Conservation (phyloP, 1,140 invertebrate species). For the Venturia canescens region DNA sequence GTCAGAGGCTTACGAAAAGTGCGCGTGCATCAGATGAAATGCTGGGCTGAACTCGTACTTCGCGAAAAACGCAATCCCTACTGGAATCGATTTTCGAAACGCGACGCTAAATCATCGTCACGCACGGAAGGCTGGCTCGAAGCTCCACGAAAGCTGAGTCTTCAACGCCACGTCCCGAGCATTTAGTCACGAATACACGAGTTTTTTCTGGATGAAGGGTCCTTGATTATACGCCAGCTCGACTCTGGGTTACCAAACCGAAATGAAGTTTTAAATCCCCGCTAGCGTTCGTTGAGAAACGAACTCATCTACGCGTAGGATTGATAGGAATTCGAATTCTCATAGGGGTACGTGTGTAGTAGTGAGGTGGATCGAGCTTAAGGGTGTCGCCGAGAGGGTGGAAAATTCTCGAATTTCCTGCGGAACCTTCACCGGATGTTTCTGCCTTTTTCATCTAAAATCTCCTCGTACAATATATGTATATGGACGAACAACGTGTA, state of each 20-base stretch:
- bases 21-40: not conserved
- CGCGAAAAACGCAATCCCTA: not conserved
- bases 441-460: constrained; percentile 40
- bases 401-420: constrained; percentile 60
- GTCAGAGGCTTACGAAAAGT: not conserved
- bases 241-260: not conserved
- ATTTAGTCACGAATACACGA: not conserved
- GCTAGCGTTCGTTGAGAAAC: not conserved
- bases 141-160: not conserved
- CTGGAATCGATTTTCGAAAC: too few relatives aligned
- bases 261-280: constrained; percentile 21
- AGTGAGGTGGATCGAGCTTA: constrained; percentile 11
- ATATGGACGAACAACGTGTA: not conserved
- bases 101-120: too few relatives aligned
- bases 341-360: not conserved
- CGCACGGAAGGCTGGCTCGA: too few relatives aligned
- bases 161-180: too few relatives aligned
- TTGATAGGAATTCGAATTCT: constrained; percentile 8
- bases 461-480: constrained; percentile 9
- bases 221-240: constrained; percentile 21
- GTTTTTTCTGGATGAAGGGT: not conserved
- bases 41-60: not conserved
- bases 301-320: constrained; percentile 14
- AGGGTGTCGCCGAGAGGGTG: constrained; percentile 46
- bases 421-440: constrained; percentile 55